Conservation (phyloP, 2,888 invertebrate species). For the Apamea sordens region DNA sequence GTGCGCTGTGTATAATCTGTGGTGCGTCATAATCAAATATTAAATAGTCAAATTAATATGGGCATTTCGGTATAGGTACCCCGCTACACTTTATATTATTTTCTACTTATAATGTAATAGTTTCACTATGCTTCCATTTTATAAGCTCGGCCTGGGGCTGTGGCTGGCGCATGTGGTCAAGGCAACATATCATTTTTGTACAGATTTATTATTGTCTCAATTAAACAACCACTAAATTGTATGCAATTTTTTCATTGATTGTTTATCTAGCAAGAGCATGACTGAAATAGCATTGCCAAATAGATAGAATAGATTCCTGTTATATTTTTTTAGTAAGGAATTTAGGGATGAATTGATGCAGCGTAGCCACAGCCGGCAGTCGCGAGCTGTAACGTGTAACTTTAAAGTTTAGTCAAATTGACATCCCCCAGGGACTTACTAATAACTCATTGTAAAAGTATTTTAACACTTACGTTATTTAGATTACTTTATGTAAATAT, state of each 20-base stretch:
- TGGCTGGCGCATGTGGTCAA: slow-evolving; percentile 37
- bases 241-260: slow-evolving; percentile 7
- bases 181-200: slow-evolving; percentile 45
- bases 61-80: slow-evolving; percentile 86
- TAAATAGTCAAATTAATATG: slow-evolving; percentile 82
- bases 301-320: slow-evolving; percentile 41
- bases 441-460: slow-evolving; percentile 67
- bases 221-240: not conserved
- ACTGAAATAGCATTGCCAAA: slow-evolving; percentile 11
- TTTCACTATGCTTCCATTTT: slow-evolving; percentile 67
- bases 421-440: slow-evolving; percentile 63
- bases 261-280: not conserved
- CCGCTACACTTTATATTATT: slow-evolving; percentile 75
- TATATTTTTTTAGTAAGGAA: slow-evolving; percentile 37
- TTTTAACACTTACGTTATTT: slow-evolving; percentile 67
- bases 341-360: slow-evolving; percentile 2
- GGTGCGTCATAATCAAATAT: slow-evolving; percentile 53
- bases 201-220: slow-evolving; percentile 30
- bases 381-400: slow-evolving; percentile 48
- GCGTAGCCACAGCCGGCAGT: slow-evolving; percentile 15
- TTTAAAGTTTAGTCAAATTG: slow-evolving; percentile 64
- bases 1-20: slow-evolving; percentile 44
- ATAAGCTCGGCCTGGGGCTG: slow-evolving; percentile 52
- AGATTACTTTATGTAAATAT: slow-evolving; percentile 72
- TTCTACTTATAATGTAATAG: slow-evolving; percentile 64